Conservation (phyloP, 2,888 invertebrate species). For the Parascotia fuliginaria region DNA sequence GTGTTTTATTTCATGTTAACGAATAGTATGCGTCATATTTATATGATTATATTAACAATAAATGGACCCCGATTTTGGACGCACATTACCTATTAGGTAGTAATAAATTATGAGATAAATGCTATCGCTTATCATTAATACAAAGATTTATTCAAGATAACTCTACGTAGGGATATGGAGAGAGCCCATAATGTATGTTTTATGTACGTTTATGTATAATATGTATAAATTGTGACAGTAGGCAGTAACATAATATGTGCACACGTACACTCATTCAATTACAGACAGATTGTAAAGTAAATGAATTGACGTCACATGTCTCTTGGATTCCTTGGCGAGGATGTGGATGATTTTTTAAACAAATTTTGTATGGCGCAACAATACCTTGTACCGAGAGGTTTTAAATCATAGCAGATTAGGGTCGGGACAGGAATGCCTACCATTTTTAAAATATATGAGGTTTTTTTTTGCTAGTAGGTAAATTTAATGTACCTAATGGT, state of each 20-base stretch:
- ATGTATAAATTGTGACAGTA: constrained; percentile 34
- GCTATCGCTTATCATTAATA: constrained; percentile 48
- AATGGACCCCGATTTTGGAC: constrained; percentile 16
- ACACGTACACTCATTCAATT: constrained; percentile 39
- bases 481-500: too few relatives aligned
- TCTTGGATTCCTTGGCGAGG: background rate
- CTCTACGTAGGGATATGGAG: constrained; percentile 33
- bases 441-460: too few relatives aligned
- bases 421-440: too few relatives aligned
- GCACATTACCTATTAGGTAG: constrained; percentile 31
- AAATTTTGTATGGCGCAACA: too few relatives aligned
- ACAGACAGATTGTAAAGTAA: constrained; percentile 33
- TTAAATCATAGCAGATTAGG: too few relatives aligned
- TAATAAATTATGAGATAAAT: constrained; percentile 49
- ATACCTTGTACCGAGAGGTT: too few relatives aligned
- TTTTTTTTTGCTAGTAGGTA: too few relatives aligned
- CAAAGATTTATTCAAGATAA: constrained; percentile 43
- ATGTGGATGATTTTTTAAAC: background rate
- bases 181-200: constrained; percentile 38
- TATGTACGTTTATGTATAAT: constrained; percentile 46
- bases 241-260: constrained; percentile 19
- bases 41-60: constrained; percentile 27
- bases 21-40: constrained; percentile 38
- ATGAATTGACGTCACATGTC: constrained; percentile 35
- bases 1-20: constrained; percentile 20